Conservation (phyloP, 2,797 vertebrate genomes). For the Helostoma temminkii region DNA sequence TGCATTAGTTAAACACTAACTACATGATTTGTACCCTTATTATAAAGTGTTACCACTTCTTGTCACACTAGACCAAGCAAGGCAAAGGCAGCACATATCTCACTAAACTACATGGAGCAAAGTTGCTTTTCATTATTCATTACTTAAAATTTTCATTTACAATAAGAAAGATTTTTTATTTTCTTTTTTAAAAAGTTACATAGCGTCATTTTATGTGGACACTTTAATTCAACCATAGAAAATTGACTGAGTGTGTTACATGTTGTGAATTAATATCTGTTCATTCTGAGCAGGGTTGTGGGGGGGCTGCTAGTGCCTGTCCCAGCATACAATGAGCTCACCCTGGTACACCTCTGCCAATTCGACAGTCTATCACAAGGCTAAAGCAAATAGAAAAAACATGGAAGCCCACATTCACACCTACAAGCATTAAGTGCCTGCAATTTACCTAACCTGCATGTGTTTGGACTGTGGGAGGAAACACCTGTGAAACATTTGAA, state of each 20-base stretch:
- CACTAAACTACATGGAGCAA: no score
- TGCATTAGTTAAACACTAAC: no score
- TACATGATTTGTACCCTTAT: no score
- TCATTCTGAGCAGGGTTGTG: constrained; percentile 1
- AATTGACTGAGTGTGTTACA: neutral
- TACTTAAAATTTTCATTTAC: constrained; percentile 2
- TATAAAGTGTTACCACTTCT: no score
- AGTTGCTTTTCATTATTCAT: neutral
- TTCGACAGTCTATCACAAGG: constrained; percentile 3
- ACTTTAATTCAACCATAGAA: constrained; percentile 10
- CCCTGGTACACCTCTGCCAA: neutral
- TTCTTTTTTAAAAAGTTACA: neutral
- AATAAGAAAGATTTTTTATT: neutral
- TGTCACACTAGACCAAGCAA: no score
- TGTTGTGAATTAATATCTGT: constrained; percentile 14
- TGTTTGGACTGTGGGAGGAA: constrained; percentile 12
- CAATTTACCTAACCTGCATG: neutral
- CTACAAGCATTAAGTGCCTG: neutral
- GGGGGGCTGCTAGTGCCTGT: constrained; percentile 5
- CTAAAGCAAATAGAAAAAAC: neutral
- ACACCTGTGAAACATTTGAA: constrained; percentile 14
- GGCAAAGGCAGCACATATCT: no score
- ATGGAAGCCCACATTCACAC: neutral
- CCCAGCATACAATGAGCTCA: constrained; percentile 17
- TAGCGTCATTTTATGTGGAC: neutral